phyloP scores from a whole-genome alignment of 2,888 invertebrate species.

The Acanthoscelides obtectus region DNA sequence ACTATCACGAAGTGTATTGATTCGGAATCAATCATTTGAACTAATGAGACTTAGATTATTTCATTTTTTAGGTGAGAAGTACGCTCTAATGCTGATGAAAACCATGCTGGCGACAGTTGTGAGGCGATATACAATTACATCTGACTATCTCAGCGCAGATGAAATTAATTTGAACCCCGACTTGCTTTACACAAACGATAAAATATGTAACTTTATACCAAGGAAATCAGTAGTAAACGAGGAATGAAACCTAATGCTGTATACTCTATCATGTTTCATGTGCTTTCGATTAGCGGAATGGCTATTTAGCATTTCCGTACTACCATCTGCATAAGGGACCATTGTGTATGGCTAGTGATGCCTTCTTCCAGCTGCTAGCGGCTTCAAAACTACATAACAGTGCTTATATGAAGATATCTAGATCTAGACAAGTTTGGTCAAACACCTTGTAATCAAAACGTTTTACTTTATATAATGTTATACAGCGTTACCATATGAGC shows the following conservation, averaged over 20 bases:
- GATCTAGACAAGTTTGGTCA: too few relatives aligned
- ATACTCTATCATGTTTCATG: not conserved
- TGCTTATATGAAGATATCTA: too few relatives aligned
- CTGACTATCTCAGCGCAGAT: conserved; percentile 24
- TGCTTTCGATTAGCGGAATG: not conserved
- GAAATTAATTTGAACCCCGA: conserved; percentile 28
- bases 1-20: too few relatives aligned
- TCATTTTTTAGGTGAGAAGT: conserved; percentile 24
- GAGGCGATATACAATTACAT: conserved; percentile 38
- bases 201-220: not conserved
- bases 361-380: too few relatives aligned
- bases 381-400: too few relatives aligned
- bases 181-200: conserved; percentile 5
- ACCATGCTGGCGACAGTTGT: conserved; percentile 41
- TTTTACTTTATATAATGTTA: too few relatives aligned
- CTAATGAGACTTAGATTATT: too few relatives aligned
- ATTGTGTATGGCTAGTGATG: too few relatives aligned
- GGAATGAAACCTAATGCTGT: not conserved
- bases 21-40: too few relatives aligned
- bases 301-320: not conserved
- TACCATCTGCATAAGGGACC: not conserved
- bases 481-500: too few relatives aligned
- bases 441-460: too few relatives aligned
- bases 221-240: not conserved
- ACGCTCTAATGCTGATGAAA: conserved; percentile 48